phyloP scores from a whole-genome alignment of 2,113 vertebrate species.

The Thermophis baileyi region DNA sequence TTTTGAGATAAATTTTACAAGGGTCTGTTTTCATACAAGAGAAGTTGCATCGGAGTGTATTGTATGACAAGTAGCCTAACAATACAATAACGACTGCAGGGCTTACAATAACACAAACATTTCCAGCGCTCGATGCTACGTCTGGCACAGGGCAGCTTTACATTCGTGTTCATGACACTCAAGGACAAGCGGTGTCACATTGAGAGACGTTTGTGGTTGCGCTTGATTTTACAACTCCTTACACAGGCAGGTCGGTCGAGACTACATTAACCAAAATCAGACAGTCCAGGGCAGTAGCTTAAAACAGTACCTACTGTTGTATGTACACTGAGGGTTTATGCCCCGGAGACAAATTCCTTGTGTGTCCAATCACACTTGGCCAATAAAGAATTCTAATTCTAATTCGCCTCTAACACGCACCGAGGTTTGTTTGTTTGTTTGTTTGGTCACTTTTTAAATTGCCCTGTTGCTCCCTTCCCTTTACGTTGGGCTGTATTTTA shows the following conservation, averaged over 20 bases:
- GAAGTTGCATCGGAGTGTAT: background rate
- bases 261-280: background rate
- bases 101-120: background rate
- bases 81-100: background rate
- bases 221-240: background rate
- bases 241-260: background rate
- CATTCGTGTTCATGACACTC: background rate
- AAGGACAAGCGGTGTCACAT: background rate
- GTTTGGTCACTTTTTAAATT: background rate
- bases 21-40: background rate
- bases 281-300: background rate
- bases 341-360: no score
- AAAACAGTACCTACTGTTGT: background rate
- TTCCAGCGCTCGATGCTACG: background rate
- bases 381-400: no score
- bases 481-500: background rate
- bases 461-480: background rate
- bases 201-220: background rate
- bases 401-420: background rate
- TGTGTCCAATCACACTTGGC: no score
- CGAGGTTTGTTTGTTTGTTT: no score
- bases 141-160: background rate
- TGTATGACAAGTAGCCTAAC: background rate
- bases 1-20: background rate
- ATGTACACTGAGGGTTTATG: no score